Base-by-base conservation (phyloP, 53 echinoderm and acorn worm species). In the Antedon mediterranea region DNA sequence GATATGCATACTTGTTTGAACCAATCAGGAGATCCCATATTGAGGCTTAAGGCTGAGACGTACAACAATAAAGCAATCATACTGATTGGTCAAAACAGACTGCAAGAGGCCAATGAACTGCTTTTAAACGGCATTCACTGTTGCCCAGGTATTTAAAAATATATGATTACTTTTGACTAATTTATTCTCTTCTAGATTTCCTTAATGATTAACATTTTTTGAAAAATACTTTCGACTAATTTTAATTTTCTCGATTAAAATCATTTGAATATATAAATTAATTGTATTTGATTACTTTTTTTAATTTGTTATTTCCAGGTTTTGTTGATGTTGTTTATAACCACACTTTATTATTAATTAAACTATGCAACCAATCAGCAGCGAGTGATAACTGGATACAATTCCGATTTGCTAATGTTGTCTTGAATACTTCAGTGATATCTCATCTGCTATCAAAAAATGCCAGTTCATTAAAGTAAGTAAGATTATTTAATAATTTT, bases 21-120 rank as follows among this genome's bases (percentile, higher is more conserved):
- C n/a, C 6, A 71, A 31, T 37, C 32, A 6, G 3, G 20, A 73
- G 14, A 44, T 11, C 29, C 43, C 33, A 30, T 79, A 31, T 78
- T 85, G 74, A 76, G 84, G 14, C 72, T 85, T 43, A 91, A 91
- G 73, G 82, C 82, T 34, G 82, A 85, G 78, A 83, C 88, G 33
- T 91, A 85, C 83, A 88, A 76, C 82, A 88, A 91, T 78, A 91
- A 91, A 81, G 80, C 91, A 28, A 23, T 88, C 32, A 80, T 91
- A 30, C 83, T 88, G 83, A 91, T 85, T 85, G 83, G 88, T 34
- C 88, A 88, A 31, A 72, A 41, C 30, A 91, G 81, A 71, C 72
- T 71, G 4, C 43, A 85, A 42, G 88, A 88, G 34, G 91, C 88
- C 37, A 44, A 88, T 29, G 77, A 80, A 44, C 71, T 85, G 33